Conservation (phyloP, 1,140 invertebrate species). For the Cephus cinctus region DNA sequence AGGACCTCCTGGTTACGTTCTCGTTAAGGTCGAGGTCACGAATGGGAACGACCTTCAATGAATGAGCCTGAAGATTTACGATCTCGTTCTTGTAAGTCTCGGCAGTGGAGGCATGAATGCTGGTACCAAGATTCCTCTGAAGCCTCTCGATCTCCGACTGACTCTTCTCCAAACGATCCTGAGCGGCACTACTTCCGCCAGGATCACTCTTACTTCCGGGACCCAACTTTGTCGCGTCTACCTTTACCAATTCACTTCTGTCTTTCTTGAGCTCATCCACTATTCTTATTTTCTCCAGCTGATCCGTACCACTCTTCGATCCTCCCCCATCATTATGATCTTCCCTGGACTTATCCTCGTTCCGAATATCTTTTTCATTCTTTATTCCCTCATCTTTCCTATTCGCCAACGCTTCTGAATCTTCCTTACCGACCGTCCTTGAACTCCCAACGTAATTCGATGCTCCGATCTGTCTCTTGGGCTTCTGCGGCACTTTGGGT, state of each 20-base stretch:
- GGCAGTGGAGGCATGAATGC: constrained; percentile 37
- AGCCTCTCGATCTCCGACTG: constrained; percentile 38
- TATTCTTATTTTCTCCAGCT: too few species aligned
- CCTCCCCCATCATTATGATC: too few species aligned
- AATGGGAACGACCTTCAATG: constrained; percentile 23
- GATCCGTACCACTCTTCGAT: too few species aligned
- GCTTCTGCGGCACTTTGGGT: constrained; percentile 21
- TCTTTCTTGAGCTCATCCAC: too few species aligned
- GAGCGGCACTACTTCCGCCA: constrained; percentile 18
- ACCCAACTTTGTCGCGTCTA: too few species aligned
- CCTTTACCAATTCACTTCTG: too few species aligned
- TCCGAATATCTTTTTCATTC: too few species aligned
- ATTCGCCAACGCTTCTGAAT: too few species aligned
- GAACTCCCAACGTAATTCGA: too few species aligned
- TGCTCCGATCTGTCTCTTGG: constrained; percentile 8
- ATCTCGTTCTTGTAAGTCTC: constrained; percentile 37
- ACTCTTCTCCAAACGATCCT: constrained; percentile 28
- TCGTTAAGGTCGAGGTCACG: constrained; percentile 26
- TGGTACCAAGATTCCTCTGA: constrained; percentile 38
- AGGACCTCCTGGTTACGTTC: constrained; percentile 23
- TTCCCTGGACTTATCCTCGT: too few species aligned
- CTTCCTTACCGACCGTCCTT: too few species aligned
- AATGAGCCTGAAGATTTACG: constrained; percentile 15
- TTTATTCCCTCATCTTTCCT: too few species aligned
- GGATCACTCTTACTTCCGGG: background rate